These are phyloP conservation scores for Trichonephila inaurata DNA, from an alignment of 1,140 invertebrate species.

Conservation along the genomic window DNA sequence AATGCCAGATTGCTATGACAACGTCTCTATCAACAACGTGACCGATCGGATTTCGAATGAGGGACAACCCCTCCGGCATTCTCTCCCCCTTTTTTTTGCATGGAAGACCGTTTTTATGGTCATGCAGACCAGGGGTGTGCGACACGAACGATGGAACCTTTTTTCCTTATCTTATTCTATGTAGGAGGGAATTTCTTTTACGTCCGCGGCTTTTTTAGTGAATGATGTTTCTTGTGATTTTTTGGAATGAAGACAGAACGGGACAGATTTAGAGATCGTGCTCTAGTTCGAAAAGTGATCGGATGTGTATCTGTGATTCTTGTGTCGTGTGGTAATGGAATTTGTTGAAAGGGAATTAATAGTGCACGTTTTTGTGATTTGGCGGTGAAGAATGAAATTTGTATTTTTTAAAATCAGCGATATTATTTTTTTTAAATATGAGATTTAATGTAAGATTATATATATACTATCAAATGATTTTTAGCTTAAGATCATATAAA, in stretches of 20 bases:
- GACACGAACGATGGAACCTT: neutral
- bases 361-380: neutral
- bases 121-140: neutral
- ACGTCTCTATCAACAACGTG: conserved; percentile 77
- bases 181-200: neutral
- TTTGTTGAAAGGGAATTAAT: neutral
- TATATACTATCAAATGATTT: too few species aligned
- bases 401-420: too few species aligned
- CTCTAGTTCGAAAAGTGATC: neutral
- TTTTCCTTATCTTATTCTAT: neutral
- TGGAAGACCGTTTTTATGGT: conserved; percentile 53
- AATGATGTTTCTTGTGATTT: neutral
- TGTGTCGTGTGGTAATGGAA: neutral
- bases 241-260: neutral
- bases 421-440: too few species aligned
- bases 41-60: conserved; percentile 67
- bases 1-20: conserved; percentile 75
- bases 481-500: too few species aligned
- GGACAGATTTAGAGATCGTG: neutral
- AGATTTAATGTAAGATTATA: too few species aligned
- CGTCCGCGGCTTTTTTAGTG: neutral
- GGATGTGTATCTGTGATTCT: neutral
- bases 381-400: neutral
- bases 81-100: conserved; percentile 30
- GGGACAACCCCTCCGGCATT: neutral